Percentiles rank a stretch among this genome's conserved stretches.
Evolutionary conservation across 2,888 invertebrate species (phyloP).

Genomic region (Cosmopolites sordidus): DNA sequence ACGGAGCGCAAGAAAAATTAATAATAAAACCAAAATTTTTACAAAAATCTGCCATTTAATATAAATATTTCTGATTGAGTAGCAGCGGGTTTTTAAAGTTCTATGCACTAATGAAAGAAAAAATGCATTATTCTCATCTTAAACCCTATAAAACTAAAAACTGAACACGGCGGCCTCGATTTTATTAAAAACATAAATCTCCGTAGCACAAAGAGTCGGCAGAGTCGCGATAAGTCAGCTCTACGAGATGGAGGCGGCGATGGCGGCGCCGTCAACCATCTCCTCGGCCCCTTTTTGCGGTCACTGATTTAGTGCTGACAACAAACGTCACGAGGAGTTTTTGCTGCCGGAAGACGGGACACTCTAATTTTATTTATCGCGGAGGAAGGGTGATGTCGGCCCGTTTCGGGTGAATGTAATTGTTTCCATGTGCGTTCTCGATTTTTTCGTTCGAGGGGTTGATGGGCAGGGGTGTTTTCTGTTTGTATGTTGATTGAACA

Average conservation of each 20-base stretch:
- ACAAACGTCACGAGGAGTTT: conserved; percentile 18
- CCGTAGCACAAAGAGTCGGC: conserved; percentile 19
- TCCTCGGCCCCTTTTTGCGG: conserved; percentile 23
- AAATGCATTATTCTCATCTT: conserved; percentile 1
- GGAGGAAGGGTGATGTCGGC: neutral
- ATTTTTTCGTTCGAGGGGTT: no score
- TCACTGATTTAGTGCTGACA: conserved; percentile 26
- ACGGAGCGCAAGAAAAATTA: no score
- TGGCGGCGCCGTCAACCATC: conserved; percentile 23
- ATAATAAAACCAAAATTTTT: no score
- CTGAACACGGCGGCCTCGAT: conserved; percentile 17
- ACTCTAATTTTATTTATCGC: conserved; percentile 4
- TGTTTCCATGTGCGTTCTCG: no score
- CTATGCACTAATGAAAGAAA: neutral
- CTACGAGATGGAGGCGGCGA: conserved; percentile 23
- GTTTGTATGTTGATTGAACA: no score
- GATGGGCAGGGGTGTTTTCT: no score
- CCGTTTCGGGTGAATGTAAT: no score
- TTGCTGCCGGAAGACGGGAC: conserved; percentile 14
- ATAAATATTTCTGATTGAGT: no score
- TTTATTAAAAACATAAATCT: conserved; percentile 29
- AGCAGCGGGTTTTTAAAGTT: neutral
- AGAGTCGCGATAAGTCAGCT: conserved; percentile 26
- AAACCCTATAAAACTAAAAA: conserved; percentile 2
- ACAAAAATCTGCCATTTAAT: no score